phyloP scores from a whole-genome alignment of 2,888 invertebrate species.

The Temnothorax ravouxi region DNA sequence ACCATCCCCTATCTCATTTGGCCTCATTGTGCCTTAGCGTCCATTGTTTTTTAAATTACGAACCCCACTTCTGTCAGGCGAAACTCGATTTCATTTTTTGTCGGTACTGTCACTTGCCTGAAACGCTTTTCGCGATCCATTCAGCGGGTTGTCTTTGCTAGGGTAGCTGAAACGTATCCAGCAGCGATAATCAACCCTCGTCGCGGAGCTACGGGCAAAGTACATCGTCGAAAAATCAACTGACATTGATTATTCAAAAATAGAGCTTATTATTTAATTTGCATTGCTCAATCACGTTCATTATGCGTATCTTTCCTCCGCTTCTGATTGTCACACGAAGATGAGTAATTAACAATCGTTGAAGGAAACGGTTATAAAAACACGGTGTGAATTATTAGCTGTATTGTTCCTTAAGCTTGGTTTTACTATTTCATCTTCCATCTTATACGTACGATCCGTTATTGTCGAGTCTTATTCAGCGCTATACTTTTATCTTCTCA shows the following conservation, averaged over 20 bases:
- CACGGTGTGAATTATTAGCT: neutral
- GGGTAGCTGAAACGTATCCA: slow-evolving; percentile 65
- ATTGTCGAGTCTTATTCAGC: neutral
- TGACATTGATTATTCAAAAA: slow-evolving; percentile 38
- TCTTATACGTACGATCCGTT: neutral
- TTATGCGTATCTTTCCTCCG: neutral
- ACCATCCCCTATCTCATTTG: slow-evolving; percentile 85
- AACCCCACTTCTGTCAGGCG: slow-evolving; percentile 83
- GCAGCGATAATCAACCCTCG: slow-evolving; percentile 68
- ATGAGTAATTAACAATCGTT: neutral
- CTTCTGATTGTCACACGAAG: neutral
- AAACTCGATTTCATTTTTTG: slow-evolving; percentile 84
- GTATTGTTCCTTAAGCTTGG: neutral
- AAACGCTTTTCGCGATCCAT: slow-evolving; percentile 80
- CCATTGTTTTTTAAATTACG: slow-evolving; percentile 86
- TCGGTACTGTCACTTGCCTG: slow-evolving; percentile 82
- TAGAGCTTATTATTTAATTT: neutral
- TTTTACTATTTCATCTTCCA: neutral
- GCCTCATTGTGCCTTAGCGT: slow-evolving; percentile 85
- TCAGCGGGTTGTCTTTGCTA: slow-evolving; percentile 68
- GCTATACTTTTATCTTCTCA: neutral
- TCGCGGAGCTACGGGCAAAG: slow-evolving; percentile 32
- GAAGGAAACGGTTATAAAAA: neutral
- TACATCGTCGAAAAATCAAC: slow-evolving; percentile 61
- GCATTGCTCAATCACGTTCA: neutral